Conservation (phyloP, 2,888 invertebrate genomes). For the Campopleginae sp. region DNA sequence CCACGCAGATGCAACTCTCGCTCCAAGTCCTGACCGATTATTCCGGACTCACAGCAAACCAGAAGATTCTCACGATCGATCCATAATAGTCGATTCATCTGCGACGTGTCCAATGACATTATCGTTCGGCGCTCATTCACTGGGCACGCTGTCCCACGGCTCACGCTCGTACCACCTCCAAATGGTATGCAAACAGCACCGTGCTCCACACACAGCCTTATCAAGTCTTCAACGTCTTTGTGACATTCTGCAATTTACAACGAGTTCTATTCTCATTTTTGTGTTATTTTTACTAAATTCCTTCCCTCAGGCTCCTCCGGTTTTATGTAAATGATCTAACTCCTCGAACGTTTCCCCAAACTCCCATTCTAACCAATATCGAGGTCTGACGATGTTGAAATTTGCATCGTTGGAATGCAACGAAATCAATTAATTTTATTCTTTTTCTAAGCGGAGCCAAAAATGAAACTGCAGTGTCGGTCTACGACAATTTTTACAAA, state of each 20-base stretch:
- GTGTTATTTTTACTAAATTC: neutral
- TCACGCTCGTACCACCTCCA: conserved; percentile 97
- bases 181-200: conserved; percentile 95
- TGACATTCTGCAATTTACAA: conserved; percentile 86
- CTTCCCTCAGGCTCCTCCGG: neutral
- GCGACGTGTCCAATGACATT: conserved; percentile 95
- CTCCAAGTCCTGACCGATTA: conserved; percentile 97
- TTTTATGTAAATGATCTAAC: neutral
- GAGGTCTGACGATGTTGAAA: too few relatives aligned
- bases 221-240: conserved; percentile 93
- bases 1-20: conserved; percentile 91
- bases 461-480: too few relatives aligned
- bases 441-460: too few relatives aligned
- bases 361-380: neutral
- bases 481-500: too few relatives aligned
- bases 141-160: conserved; percentile 95
- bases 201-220: conserved; percentile 90
- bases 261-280: neutral
- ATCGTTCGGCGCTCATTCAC: conserved; percentile 91
- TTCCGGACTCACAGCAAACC: conserved; percentile 94
- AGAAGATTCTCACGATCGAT: conserved; percentile 94
- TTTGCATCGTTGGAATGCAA: too few relatives aligned
- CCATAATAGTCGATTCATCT: conserved; percentile 98
- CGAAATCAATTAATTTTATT: too few relatives aligned
- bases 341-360: neutral